Conservation (phyloP, 1,140 invertebrate genomes). For the Hycleus phaleratus region DNA sequence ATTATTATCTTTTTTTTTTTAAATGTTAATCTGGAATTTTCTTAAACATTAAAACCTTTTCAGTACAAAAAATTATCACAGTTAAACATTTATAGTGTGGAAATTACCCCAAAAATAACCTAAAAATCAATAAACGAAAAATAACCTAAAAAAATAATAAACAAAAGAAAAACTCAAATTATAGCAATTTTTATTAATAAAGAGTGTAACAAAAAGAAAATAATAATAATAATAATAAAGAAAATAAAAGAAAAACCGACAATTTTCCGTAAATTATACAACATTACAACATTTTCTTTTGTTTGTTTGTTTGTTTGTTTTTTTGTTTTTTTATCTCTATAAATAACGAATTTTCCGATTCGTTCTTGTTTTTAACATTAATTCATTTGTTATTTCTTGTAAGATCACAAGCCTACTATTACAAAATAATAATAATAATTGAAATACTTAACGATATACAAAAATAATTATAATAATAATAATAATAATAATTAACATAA, state of each 20-base stretch:
- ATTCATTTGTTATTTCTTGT: not conserved
- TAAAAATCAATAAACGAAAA: constrained; percentile 20
- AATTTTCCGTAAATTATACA: constrained; percentile 35
- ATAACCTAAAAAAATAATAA: constrained; percentile 18
- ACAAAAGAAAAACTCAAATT: constrained; percentile 26
- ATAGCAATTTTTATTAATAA: constrained; percentile 36
- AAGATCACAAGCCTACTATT: constrained; percentile 32
- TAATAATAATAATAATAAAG: constrained; percentile 27
- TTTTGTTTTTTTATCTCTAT: too few relatives aligned
- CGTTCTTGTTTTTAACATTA: too few relatives aligned
- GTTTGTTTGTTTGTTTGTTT: too few relatives aligned
- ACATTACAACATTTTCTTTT: not conserved
- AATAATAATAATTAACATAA: not conserved
- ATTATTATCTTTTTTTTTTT: too few relatives aligned
- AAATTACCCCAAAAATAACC: constrained; percentile 15
- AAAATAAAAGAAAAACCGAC: constrained; percentile 34
- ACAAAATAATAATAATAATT: not conserved
- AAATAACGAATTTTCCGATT: too few relatives aligned
- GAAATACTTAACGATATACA: not conserved
- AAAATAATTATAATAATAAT: not conserved
- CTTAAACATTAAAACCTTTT: constrained; percentile 15
- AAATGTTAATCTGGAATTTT: too few relatives aligned
- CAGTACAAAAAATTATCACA: constrained; percentile 39
- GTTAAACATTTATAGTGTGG: constrained; percentile 28
- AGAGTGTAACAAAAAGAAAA: constrained; percentile 30